Base-by-base conservation (phyloP, 2,888 invertebrate species). In the Odontocolon sp. region DNA sequence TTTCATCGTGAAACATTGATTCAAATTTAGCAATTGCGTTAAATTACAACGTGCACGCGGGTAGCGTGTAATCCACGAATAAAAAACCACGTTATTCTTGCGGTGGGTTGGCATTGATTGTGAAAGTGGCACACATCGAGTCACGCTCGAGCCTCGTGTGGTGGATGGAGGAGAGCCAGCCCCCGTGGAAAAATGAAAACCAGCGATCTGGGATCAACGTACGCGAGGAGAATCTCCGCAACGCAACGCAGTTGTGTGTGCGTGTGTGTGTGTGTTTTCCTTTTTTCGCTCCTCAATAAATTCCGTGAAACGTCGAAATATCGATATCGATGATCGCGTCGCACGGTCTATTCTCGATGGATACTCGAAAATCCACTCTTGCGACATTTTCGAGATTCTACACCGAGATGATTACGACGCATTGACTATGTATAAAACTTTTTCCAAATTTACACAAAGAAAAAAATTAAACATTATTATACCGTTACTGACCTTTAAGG, bases 91-190 rank as follows among this genome's bases (percentile, higher is more conserved):
- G 56, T 66, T 76, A 69, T 70, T 76, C 71, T 72, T 38, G 69
- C 21, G 64, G 67, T 69, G 64, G 47, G 57, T 61, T 76, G 77
- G 78, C 78, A 81, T 80, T 80, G 78, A 80, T 81, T 79, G 81
- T 80, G 81, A 81, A 81, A 81, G 81, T 81, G 81, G 81, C 80
- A 81, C n/a, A n/a, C 81, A 81, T 77, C 73, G 77, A 77, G 77
- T 77, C 77, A 77, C 77, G 77, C 77, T 77, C 73, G 80, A 73
- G 71, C 68, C 78, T 77, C 74, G 69, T 77, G 79, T 75, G 76
- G 68, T 63, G n/a, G n/a, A n/a, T n/a, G n/a, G n/a, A n/a, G n/a
- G n/a, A n/a, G n/a, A n/a, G n/a, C n/a, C n/a, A n/a, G n/a, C 71
- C 77, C 67, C 50, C 57, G 75, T 70, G 74, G 75, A 79, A 81